These are phyloP conservation scores for Tribolium castaneum DNA, from an alignment of 1,140 invertebrate species.

Conservation along the genomic window DNA sequence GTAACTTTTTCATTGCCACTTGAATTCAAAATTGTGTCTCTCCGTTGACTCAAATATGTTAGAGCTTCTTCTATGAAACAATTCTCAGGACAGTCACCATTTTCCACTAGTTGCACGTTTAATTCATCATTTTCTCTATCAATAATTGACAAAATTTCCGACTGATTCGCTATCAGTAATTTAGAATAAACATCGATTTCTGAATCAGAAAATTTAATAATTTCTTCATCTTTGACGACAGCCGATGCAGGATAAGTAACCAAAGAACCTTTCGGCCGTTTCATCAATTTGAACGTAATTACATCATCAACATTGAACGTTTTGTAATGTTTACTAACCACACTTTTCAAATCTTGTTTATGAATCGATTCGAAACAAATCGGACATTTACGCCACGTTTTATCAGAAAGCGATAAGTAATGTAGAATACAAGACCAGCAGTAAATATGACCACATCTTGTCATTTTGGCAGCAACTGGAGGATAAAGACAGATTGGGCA, in stretches of 20 bases:
- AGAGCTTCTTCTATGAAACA: constrained; percentile 88
- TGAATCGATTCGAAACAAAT: constrained; percentile 86
- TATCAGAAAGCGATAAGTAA: constrained; percentile 87
- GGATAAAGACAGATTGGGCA: constrained; percentile 93
- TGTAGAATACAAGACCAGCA: constrained; percentile 97
- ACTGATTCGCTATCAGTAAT: constrained; percentile 76
- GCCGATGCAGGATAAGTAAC: constrained; percentile 74
- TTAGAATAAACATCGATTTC: constrained; percentile 74
- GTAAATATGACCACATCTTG: constrained; percentile 94
- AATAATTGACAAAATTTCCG: constrained; percentile 76
- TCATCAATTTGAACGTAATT: constrained; percentile 89
- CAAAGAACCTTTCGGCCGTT: constrained; percentile 81
- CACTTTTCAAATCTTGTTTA: constrained; percentile 80
- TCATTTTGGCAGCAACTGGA: constrained; percentile 90
- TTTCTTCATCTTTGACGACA: constrained; percentile 52
- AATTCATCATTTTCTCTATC: constrained; percentile 79
- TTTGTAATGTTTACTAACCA: constrained; percentile 68
- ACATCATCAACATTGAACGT: constrained; percentile 75
- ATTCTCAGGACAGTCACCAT: constrained; percentile 82
- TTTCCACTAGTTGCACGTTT: constrained; percentile 71
- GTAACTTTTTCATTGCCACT: not conserved
- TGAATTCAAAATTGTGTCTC: constrained; percentile 42
- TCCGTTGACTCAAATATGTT: constrained; percentile 69
- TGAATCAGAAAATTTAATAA: constrained; percentile 67
- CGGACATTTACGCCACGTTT: constrained; percentile 83